Percentiles rank a stretch among this genome's conserved stretches.
Evolutionary conservation across 2,113 vertebrate genomes (phyloP).

Genomic region (Peromyscus leucopus): DNA sequence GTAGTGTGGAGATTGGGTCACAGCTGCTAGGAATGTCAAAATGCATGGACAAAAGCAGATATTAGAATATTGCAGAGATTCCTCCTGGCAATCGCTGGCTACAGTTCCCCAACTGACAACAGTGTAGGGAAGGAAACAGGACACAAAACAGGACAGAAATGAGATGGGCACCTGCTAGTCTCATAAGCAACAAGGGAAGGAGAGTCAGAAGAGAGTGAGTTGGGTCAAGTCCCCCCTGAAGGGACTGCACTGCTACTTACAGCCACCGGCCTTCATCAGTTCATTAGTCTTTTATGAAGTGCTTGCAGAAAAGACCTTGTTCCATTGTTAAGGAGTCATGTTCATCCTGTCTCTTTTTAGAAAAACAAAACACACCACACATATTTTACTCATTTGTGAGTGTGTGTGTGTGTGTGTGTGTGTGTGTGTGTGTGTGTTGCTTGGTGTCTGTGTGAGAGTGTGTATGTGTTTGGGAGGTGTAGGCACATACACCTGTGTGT

Average conservation of each 20-base stretch:
- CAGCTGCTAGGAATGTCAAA: neutral
- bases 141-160: neutral
- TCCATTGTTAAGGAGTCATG: neutral
- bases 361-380: neutral
- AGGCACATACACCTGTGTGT: neutral
- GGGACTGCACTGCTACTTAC: neutral
- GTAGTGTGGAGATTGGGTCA: neutral
- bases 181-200: slow-evolving; percentile 13
- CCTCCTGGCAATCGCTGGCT: neutral
- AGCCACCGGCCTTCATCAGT: neutral
- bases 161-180: neutral
- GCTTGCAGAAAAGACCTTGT: neutral
- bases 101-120: neutral
- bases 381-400: neutral
- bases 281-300: neutral
- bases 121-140: neutral
- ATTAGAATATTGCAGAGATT: neutral
- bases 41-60: neutral
- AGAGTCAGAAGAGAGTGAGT: neutral
- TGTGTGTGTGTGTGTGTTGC: neutral
- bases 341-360: neutral
- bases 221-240: neutral
- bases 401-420: neutral
- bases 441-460: no score
- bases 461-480: neutral